Evolutionary conservation across 1,140 invertebrate species (phyloP).

Genomic region (Philaenus spumarius): DNA sequence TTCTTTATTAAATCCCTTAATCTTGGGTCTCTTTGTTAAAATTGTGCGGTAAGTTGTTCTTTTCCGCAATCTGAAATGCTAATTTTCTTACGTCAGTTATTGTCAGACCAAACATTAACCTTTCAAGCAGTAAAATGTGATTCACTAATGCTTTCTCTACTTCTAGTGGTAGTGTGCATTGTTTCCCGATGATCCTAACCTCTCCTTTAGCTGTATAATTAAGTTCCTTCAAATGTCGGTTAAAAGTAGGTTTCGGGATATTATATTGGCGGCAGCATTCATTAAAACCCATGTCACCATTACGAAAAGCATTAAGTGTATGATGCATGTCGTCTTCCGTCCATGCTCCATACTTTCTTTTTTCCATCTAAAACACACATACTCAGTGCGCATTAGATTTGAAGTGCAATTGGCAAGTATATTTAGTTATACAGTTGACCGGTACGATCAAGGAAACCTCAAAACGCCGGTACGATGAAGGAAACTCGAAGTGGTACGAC

Average conservation of each 20-base stretch:
- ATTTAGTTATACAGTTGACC: no score
- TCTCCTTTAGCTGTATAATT: not conserved
- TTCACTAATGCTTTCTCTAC: not conserved
- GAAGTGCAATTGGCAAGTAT: no score
- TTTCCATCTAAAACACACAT: no score
- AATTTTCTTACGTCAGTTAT: not conserved
- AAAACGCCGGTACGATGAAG: not conserved
- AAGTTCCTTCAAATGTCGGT: not conserved
- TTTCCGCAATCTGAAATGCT: no score
- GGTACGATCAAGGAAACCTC: not conserved
- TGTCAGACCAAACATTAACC: not conserved
- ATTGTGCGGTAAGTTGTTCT: no score
- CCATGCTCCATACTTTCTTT: no score
- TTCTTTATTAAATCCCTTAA: no score
- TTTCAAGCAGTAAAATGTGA: not conserved
- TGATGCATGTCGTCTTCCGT: not conserved
- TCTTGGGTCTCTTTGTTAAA: no score
- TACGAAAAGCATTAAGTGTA: not conserved
- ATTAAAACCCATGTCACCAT: conserved; percentile 1
- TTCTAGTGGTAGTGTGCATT: not conserved
- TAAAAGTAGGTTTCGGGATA: no score
- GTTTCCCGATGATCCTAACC: not conserved
- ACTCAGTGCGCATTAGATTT: no score
- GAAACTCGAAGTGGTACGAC: conserved; percentile 6
- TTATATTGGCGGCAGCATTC: not conserved